Evolutionary conservation across 2,888 invertebrate genomes (phyloP).

Genomic region (Acleris laterana): DNA sequence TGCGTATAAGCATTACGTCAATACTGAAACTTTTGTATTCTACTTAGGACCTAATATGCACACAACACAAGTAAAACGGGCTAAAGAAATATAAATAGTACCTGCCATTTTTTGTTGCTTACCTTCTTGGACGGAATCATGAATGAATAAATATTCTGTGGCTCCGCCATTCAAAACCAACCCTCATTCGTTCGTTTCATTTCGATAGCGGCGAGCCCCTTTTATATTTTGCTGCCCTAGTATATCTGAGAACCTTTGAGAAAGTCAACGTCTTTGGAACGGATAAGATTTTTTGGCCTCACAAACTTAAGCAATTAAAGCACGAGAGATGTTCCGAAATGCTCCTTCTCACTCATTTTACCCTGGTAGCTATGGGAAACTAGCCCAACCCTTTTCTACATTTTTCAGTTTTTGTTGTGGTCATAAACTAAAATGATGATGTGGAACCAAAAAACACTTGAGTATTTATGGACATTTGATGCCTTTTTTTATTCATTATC

Average conservation of each 20-base stretch:
- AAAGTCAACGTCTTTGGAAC: constrained; percentile 34
- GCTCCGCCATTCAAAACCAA: neutral
- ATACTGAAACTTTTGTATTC: no score
- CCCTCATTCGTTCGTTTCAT: constrained; percentile 9
- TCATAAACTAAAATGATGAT: no score
- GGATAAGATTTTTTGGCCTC: neutral
- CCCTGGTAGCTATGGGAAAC: constrained; percentile 3
- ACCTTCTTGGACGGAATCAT: neutral
- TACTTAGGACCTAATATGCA: no score
- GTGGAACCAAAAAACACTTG: no score
- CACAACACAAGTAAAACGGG: no score
- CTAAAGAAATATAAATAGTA: no score
- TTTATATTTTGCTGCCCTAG: constrained; percentile 39
- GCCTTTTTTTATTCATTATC: no score
- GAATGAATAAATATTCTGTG: neutral
- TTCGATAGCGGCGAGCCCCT: constrained; percentile 14
- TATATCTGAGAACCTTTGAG: constrained; percentile 38
- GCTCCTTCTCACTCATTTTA: neutral
- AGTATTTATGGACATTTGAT: no score
- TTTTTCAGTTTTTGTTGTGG: neutral
- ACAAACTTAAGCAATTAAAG: no score
- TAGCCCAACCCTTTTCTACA: neutral
- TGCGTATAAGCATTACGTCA: no score
- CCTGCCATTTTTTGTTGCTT: neutral
- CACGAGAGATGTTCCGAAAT: neutral